Evolutionary conservation across 2,113 vertebrate species (phyloP), one percentile per base, ranked within the genome.

Genomic region (Penelope pileata): DNA sequence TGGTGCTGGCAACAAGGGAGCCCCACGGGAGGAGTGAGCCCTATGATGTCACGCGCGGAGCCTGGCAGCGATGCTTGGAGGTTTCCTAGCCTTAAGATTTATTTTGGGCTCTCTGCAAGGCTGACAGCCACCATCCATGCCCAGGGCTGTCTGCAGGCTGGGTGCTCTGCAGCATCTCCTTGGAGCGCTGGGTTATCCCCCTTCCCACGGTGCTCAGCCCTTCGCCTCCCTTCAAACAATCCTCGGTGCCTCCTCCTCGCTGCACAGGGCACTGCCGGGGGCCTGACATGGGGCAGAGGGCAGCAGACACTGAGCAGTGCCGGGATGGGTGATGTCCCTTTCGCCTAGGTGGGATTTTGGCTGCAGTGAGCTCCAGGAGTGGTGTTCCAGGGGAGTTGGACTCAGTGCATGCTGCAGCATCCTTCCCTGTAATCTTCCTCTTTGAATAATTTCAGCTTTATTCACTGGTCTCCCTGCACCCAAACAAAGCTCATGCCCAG

Each of bases 31-130:
- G 30, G 30, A 45, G 59, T 54, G 58, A 56, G 16, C 10, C 18
- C 26, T 23, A n/a, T n/a, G n/a, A n/a, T n/a, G 15, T 27, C 26
- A 18, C 1, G 3, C 43, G 24, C 0, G 1, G 43, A 42, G 34
- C 3, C 30, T 1, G 8, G 5, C 8, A 19, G 30, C 0, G 0
- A 42, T 45, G 23, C 40, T 64, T 4, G 0, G 36, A 5, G 77
- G 51, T 80, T 90, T 56, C 11, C 18, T 7, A 42, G 17, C 27
- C n/a, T 50, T 45, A 24, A 0, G 0, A 6, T 51, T n/a, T 67
- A 10, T 36, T 81, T 69, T 63, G 82, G 64, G 36, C 76, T 73
- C 0, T 0, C 29, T 77, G 32, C 53, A 68, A 36, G 64, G 32
- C 88, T 60, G 40, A 47, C 43, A 91, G 91, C 83, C 80, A 78